Evolutionary conservation across 2,888 invertebrate species (phyloP), one percentile per base, ranked within the genome.

Genomic region (Zaprionus obscuricornis): DNA sequence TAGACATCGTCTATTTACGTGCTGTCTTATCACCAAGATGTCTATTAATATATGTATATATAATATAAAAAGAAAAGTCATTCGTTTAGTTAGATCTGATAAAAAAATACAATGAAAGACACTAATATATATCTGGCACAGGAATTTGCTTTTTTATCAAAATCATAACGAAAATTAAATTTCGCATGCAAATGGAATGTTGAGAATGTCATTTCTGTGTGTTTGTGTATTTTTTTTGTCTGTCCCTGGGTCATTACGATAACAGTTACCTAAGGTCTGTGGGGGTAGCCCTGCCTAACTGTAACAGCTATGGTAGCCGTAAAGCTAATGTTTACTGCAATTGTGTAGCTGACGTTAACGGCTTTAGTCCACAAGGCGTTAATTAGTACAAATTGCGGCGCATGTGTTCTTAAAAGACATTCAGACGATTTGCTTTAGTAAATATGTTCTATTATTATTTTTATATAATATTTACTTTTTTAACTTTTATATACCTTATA

Each of bases 311-410:
- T 13, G 37, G 20, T 14, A 45, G 37, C 20, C 8, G 37, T 37
- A 16, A 20, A 40, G 39, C 16, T 51, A 52, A 54, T n/a, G n/a
- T n/a, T n/a, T n/a, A n/a, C 47, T 45, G 49, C 51, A 27, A 31
- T 7, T 39, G 58, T 42, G 18, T 34, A 40, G 51, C 20, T 42
- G 18, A 34, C 22, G 4, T 49, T 66, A 58, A 59, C 56, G 46
- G 51, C 37, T 55, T 34, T 18, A 22, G 59, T 22, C 43, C 43
- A 29, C 54, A 50, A 51, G 34, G 36, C 37, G 52, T 34, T 52
- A 74, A 77, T 72, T 82, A 66, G 60, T 55, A 62, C 43, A 72
- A 72, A 66, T 81, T 59, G 55, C 59, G 45, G 24, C 39, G 66
- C 68, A 68, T 60, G 47, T 70, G 70, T 55, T 69, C 24, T 50